phyloP scores from a whole-genome alignment of 2,113 vertebrate genomes.

The Petrocephalus microphthalmus region DNA sequence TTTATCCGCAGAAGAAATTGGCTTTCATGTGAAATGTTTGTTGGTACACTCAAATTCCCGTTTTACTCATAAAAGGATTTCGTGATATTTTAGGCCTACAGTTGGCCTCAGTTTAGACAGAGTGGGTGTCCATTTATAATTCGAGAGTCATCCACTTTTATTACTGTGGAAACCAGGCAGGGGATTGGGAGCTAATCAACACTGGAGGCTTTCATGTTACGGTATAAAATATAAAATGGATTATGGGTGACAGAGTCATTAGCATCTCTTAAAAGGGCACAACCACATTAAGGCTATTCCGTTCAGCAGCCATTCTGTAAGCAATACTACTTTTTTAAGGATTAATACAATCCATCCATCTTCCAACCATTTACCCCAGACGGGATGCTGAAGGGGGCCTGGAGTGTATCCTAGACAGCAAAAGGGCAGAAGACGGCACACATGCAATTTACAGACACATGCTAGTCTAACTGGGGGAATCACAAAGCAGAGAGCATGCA shows the following conservation, averaged over 20 bases:
- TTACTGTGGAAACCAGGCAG: background rate
- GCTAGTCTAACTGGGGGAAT: background rate
- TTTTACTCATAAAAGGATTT: slow-evolving; percentile 10
- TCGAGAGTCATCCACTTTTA: background rate
- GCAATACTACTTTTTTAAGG: background rate
- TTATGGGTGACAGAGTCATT: background rate
- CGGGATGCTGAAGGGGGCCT: background rate
- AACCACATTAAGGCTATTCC: background rate
- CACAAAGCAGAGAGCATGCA: background rate
- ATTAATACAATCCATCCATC: background rate
- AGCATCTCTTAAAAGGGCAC: background rate
- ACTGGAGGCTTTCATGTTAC: background rate
- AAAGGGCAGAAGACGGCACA: background rate
- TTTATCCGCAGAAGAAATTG: slow-evolving; percentile 19
- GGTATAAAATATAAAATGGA: background rate
- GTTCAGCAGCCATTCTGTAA: background rate
- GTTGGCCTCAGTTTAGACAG: background rate
- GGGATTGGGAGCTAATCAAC: background rate
- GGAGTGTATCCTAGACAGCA: background rate
- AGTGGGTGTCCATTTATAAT: slow-evolving; percentile 19
- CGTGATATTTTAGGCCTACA: background rate
- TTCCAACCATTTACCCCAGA: background rate
- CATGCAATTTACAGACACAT: background rate
- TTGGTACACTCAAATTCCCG: slow-evolving; percentile 10
- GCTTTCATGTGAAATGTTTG: slow-evolving; percentile 17